phyloP scores from a whole-genome alignment of 1,140 invertebrate genomes.

The Achatina immaculata region DNA sequence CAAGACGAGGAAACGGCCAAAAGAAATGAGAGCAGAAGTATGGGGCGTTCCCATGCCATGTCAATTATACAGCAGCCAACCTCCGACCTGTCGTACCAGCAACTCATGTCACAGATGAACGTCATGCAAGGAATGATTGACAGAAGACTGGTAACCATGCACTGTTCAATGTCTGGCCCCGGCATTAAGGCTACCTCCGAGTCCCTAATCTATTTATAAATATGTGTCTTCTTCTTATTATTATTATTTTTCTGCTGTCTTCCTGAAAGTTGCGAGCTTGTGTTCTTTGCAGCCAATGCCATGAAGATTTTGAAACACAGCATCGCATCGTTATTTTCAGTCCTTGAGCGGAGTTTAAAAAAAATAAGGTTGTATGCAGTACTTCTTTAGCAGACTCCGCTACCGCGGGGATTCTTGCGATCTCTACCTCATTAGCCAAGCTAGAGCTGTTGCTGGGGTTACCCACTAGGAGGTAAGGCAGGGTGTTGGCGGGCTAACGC shows the following conservation, averaged over 20 bases:
- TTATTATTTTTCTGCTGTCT: not conserved
- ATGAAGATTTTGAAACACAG: too few relatives aligned
- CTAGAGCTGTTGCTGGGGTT: too few relatives aligned
- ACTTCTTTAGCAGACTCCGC: too few relatives aligned
- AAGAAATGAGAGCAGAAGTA: not conserved
- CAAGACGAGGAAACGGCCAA: not conserved
- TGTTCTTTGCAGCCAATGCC: too few relatives aligned
- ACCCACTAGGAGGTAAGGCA: too few relatives aligned
- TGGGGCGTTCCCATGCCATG: constrained; percentile 18
- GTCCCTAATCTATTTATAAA: not conserved
- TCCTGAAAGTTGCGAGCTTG: too few relatives aligned
- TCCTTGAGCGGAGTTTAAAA: too few relatives aligned
- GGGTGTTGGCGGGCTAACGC: too few relatives aligned
- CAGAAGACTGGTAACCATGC: constrained; percentile 18
- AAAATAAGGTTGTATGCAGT: too few relatives aligned
- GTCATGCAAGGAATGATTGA: constrained; percentile 26
- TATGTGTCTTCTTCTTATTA: not conserved
- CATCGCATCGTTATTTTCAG: too few relatives aligned
- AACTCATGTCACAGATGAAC: constrained; percentile 21
- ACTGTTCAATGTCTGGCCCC: not conserved
- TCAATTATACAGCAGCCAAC: constrained; percentile 29
- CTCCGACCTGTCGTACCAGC: constrained; percentile 27
- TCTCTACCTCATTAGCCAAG: too few relatives aligned
- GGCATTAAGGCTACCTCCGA: not conserved
- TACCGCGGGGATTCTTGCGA: too few relatives aligned